Conservation (phyloP, 1,140 invertebrate genomes). For the Macrobrachium nipponense region DNA sequence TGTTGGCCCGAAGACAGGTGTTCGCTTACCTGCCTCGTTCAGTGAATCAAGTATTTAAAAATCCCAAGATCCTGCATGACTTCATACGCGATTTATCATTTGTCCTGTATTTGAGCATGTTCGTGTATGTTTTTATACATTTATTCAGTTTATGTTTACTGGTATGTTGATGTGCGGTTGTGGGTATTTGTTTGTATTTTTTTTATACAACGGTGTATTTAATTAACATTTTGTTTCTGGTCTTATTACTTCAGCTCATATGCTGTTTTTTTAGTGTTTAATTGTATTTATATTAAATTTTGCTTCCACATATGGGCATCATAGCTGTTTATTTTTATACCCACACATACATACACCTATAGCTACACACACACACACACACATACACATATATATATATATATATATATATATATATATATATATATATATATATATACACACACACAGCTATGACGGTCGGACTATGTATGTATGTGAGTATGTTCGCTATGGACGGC, state of each 20-base stretch:
- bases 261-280: neutral
- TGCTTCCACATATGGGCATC: neutral
- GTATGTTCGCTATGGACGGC: too few species aligned
- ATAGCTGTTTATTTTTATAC: constrained; percentile 20
- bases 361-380: too few species aligned
- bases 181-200: neutral
- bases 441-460: neutral
- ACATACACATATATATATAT: neutral
- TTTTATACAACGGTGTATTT: neutral
- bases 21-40: neutral
- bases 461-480: constrained; percentile 24
- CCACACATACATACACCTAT: neutral
- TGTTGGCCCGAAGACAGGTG: neutral
- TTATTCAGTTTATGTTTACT: neutral
- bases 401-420: too few species aligned
- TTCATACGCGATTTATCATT: neutral
- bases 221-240: neutral
- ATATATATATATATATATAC: constrained; percentile 15
- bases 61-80: neutral
- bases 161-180: neutral
- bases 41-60: neutral
- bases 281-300: neutral
- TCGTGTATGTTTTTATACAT: neutral
- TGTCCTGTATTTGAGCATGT: neutral
- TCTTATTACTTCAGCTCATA: neutral